Evolutionary conservation across 1,140 invertebrate genomes (phyloP).

Genomic region (Akabosia matsudoensis): DNA sequence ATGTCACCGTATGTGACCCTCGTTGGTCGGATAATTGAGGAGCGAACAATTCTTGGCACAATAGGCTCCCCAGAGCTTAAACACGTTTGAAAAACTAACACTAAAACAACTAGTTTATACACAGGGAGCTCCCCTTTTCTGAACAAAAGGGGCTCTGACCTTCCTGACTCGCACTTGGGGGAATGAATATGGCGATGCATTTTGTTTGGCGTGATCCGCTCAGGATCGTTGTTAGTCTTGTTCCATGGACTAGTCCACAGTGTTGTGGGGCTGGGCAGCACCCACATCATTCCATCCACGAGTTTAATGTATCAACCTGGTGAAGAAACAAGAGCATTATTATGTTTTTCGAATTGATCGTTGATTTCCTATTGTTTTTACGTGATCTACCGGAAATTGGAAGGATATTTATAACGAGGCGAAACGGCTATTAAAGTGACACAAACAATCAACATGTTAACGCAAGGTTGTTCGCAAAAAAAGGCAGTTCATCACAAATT

Average conservation of each 20-base stretch:
- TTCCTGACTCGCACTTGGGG: neutral
- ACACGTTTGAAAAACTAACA: neutral
- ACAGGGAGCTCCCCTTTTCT: neutral
- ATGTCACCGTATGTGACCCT: constrained; percentile 46
- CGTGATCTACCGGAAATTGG: constrained; percentile 11
- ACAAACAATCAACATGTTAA: too few relatives aligned
- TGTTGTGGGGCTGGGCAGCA: neutral
- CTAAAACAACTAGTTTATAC: constrained; percentile 14
- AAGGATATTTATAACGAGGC: neutral
- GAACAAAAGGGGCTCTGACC: neutral
- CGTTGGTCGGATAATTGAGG: constrained; percentile 39
- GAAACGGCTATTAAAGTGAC: neutral
- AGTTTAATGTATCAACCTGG: neutral
- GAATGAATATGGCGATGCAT: constrained; percentile 6
- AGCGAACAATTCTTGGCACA: constrained; percentile 32
- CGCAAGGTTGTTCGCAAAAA: neutral
- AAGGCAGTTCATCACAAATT: neutral
- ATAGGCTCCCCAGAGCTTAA: constrained; percentile 16
- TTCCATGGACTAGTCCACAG: constrained; percentile 15
- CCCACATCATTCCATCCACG: neutral
- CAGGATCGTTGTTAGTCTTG: neutral
- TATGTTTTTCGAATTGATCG: neutral
- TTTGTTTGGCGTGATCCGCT: constrained; percentile 16
- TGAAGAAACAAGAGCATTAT: neutral
- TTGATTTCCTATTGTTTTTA: constrained; percentile 6